A percentile compares a stretch with the other conserved stretches of the same genome.
Conservation (phyloP, 2,797 vertebrate species). For the Rousettus madagascariensis region DNA sequence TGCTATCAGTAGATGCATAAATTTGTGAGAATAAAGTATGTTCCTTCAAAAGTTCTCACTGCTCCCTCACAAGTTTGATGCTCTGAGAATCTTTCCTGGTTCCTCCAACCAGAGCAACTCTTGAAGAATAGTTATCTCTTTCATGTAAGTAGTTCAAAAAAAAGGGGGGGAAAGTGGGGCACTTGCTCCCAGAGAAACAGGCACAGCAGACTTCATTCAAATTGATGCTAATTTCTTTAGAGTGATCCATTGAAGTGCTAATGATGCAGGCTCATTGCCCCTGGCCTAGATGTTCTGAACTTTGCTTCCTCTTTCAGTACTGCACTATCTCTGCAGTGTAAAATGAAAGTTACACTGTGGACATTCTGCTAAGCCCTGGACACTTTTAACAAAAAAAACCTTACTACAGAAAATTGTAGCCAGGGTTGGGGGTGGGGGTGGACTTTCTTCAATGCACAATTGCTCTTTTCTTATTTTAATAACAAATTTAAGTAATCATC, state of each 20-base stretch:
- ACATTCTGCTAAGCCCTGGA: neutral
- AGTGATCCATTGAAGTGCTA: slow-evolving; percentile 54
- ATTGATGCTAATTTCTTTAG: slow-evolving; percentile 59
- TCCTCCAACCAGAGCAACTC: neutral
- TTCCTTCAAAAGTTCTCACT: neutral
- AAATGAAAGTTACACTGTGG: neutral
- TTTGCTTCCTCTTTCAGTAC: neutral
- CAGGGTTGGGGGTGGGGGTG: neutral
- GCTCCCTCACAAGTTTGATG: neutral
- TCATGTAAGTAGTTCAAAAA: slow-evolving; percentile 34
- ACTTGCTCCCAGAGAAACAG: slow-evolving; percentile 21
- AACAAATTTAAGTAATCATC: neutral
- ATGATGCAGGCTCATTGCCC: slow-evolving; percentile 21
- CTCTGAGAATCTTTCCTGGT: neutral
- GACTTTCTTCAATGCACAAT: neutral
- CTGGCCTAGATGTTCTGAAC: slow-evolving; percentile 49
- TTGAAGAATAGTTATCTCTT: slow-evolving; percentile 34
- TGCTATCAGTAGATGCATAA: neutral
- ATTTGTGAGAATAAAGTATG: neutral
- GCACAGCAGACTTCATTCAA: slow-evolving; percentile 14
- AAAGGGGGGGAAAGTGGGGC: neutral
- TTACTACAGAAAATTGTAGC: neutral
- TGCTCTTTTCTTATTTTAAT: neutral
- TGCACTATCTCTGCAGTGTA: neutral
- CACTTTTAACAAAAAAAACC: neutral